These are phyloP conservation scores for Theristicus caerulescens DNA, from an alignment of 2,113 vertebrate genomes.

Conservation along the genomic window DNA sequence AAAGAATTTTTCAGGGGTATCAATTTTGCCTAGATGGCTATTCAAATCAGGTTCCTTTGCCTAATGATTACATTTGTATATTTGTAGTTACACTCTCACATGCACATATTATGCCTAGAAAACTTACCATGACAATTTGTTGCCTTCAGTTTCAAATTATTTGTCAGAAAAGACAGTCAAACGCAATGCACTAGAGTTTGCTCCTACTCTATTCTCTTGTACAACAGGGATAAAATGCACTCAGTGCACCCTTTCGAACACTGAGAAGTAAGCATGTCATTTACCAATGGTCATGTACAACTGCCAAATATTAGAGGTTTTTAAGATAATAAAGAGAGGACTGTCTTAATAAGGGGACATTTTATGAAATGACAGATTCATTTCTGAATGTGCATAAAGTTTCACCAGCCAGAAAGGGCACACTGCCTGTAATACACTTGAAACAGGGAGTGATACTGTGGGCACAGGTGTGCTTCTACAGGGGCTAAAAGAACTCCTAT, in stretches of 20 bases:
- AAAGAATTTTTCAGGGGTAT: not conserved
- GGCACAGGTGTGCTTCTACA: not conserved
- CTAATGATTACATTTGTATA: not conserved
- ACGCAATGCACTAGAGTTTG: not conserved
- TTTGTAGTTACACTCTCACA: not conserved
- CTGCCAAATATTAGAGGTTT: not conserved
- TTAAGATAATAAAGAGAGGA: not conserved
- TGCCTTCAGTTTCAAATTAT: not conserved
- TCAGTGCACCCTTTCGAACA: not conserved
- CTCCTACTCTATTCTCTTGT: not conserved
- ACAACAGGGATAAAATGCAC: not conserved
- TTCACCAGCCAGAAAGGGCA: not conserved
- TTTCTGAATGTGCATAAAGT: not conserved
- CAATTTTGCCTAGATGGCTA: not conserved
- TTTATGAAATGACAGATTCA: not conserved
- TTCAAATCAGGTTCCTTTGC: not conserved
- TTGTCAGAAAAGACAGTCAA: conserved; percentile 22
- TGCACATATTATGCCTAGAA: not conserved
- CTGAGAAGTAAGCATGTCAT: not conserved
- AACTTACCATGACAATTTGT: not conserved
- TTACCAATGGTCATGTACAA: not conserved
- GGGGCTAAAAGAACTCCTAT: not conserved
- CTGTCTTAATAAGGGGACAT: not conserved
- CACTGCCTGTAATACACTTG: not conserved
- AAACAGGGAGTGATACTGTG: not conserved